A percentile compares a stretch with the other conserved stretches of the same genome.
These are phyloP conservation scores for Scolopax bukidnonensis DNA, from an alignment of 2,797 vertebrate species.

Conservation along the genomic window DNA sequence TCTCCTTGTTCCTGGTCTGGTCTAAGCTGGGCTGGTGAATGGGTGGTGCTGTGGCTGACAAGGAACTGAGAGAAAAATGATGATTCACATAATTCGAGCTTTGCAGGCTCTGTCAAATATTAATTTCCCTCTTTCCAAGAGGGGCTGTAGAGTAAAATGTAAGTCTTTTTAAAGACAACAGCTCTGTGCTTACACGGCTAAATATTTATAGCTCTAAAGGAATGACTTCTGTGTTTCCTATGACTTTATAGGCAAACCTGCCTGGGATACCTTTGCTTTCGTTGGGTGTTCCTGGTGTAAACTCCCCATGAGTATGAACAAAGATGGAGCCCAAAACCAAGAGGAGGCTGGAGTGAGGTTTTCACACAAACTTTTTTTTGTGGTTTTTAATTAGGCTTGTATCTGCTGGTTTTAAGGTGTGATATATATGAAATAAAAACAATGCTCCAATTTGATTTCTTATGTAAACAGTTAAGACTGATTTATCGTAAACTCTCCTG, in stretches of 20 bases:
- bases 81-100: constrained; percentile 19
- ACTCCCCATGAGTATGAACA: background rate
- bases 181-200: background rate
- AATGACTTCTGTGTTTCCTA: background rate
- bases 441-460: background rate
- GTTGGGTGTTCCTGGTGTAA: background rate
- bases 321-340: background rate
- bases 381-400: background rate
- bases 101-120: constrained; percentile 20
- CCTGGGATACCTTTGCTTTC: background rate
- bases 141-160: background rate
- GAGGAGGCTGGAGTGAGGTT: background rate
- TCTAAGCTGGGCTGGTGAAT: background rate
- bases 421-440: background rate
- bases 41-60: constrained; percentile 39
- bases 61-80: constrained; percentile 44
- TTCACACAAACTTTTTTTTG: background rate
- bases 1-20: background rate
- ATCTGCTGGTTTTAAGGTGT: background rate
- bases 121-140: constrained; percentile 7
- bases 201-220: background rate
- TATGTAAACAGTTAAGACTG: background rate
- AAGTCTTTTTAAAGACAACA: background rate
- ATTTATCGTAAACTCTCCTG: background rate
- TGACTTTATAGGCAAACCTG: background rate